Evolutionary conservation across 2,113 vertebrate species (phyloP).

Genomic region (Cinclus cinclus): DNA sequence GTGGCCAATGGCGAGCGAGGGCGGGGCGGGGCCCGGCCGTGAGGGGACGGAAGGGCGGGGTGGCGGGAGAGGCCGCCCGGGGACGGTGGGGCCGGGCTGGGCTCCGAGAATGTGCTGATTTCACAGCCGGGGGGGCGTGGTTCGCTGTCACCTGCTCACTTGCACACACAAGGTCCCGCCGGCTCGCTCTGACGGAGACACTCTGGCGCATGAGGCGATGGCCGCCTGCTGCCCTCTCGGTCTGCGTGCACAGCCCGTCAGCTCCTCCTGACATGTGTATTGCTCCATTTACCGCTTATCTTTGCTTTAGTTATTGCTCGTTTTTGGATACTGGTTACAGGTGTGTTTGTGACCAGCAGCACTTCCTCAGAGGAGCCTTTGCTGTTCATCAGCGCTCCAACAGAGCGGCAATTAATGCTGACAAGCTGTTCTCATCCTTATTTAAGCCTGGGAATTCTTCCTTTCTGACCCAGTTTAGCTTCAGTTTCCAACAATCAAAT

Average conservation of each 20-base stretch:
- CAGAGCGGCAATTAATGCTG: fast-evolving
- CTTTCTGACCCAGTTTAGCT: background rate
- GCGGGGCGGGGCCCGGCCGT: background rate
- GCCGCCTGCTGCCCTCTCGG: background rate
- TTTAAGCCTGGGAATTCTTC: background rate
- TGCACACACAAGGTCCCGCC: fast-evolving
- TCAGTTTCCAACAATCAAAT: background rate
- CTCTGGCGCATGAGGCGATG: fast-evolving
- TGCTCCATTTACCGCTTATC: fast-evolving
- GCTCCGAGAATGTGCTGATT: fast-evolving
- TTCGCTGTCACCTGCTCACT: fast-evolving
- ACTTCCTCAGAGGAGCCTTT: background rate
- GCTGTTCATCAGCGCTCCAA: background rate
- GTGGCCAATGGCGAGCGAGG: background rate
- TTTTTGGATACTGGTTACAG: background rate
- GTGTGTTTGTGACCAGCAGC: too few relatives aligned
- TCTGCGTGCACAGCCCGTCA: fast-evolving
- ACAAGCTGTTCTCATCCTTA: fast-evolving
- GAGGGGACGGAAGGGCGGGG: fast-evolving
- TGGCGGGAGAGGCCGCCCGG: fast-evolving
- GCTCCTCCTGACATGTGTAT: fast-evolving
- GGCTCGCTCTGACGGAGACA: fast-evolving
- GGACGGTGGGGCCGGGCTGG: fast-evolving
- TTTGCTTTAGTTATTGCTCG: fast-evolving
- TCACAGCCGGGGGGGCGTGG: fast-evolving